phyloP scores from a whole-genome alignment of 2,888 invertebrate genomes.

The Cryptus armator region DNA sequence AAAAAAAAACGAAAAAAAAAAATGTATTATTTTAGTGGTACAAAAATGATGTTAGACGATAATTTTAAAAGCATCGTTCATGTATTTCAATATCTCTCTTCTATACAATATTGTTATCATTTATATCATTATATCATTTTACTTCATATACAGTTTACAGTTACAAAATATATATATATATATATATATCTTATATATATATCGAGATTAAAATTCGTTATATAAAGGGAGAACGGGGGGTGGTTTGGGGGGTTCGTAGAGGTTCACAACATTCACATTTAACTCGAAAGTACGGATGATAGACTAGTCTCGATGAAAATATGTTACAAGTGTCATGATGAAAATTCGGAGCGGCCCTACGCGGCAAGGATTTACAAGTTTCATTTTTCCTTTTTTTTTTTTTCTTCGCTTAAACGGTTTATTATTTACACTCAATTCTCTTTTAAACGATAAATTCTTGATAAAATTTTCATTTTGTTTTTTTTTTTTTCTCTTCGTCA shows the following conservation, averaged over 20 bases:
- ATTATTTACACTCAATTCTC: conserved; percentile 71
- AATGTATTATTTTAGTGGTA: conserved; percentile 82
- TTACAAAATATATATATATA: conserved; percentile 84
- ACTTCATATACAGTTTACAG: conserved; percentile 84
- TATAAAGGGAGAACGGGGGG: conserved; percentile 69
- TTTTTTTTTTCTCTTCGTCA: background rate
- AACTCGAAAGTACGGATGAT: conserved; percentile 74
- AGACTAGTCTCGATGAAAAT: conserved; percentile 79
- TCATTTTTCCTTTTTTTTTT: conserved; percentile 46
- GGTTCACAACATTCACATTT: conserved; percentile 72
- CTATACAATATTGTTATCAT: conserved; percentile 84
- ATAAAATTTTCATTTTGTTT: conserved; percentile 27
- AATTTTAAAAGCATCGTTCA: conserved; percentile 85
- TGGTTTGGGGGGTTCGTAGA: conserved; percentile 52
- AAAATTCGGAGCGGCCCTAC: conserved; percentile 73
- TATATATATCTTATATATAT: conserved; percentile 70
- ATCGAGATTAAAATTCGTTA: conserved; percentile 69
- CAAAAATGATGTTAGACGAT: conserved; percentile 84
- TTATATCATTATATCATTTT: conserved; percentile 84
- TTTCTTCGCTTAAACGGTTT: conserved; percentile 43
- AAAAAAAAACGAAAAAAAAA: conserved; percentile 71
- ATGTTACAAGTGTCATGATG: conserved; percentile 78
- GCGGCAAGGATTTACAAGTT: conserved; percentile 73
- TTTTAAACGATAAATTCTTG: conserved; percentile 58
- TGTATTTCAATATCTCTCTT: conserved; percentile 85